Evolutionary conservation across 1,140 invertebrate genomes (phyloP).

Genomic region (Bathynomus jamesi): DNA sequence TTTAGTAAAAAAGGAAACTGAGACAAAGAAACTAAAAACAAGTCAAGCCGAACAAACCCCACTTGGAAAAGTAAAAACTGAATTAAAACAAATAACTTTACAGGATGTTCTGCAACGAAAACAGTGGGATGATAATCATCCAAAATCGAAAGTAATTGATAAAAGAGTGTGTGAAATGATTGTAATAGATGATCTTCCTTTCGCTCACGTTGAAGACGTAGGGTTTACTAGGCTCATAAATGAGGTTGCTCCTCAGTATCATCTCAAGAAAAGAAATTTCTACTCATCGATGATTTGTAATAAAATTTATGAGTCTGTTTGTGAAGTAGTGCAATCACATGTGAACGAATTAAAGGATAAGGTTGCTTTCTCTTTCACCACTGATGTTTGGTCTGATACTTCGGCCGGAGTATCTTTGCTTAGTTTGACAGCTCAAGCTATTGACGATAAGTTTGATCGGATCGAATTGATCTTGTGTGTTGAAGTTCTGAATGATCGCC

Average conservation of each 20-base stretch:
- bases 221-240: constrained; percentile 14
- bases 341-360: not conserved
- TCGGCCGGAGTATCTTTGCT: constrained; percentile 15
- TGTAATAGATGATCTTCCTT: constrained; percentile 18
- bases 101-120: not conserved
- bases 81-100: not conserved
- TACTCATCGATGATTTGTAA: constrained; percentile 9
- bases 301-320: constrained; percentile 12
- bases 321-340: not conserved
- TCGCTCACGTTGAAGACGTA: constrained; percentile 15
- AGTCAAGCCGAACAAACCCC: not conserved
- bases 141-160: constrained; percentile 7
- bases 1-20: not conserved
- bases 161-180: constrained; percentile 13
- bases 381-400: constrained; percentile 9
- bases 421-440: constrained; percentile 15
- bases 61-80: constrained; percentile 4
- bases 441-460: constrained; percentile 5
- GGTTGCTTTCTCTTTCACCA: constrained; percentile 6
- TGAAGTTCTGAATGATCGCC: constrained; percentile 1
- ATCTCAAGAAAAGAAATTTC: constrained; percentile 8
- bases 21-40: not conserved
- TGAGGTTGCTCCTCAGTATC: constrained; percentile 7
- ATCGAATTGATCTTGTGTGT: not conserved
- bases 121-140: constrained; percentile 3